These are phyloP conservation scores for Acomys russatus DNA, from an alignment of 2,797 vertebrate genomes.

Conservation along the genomic window DNA sequence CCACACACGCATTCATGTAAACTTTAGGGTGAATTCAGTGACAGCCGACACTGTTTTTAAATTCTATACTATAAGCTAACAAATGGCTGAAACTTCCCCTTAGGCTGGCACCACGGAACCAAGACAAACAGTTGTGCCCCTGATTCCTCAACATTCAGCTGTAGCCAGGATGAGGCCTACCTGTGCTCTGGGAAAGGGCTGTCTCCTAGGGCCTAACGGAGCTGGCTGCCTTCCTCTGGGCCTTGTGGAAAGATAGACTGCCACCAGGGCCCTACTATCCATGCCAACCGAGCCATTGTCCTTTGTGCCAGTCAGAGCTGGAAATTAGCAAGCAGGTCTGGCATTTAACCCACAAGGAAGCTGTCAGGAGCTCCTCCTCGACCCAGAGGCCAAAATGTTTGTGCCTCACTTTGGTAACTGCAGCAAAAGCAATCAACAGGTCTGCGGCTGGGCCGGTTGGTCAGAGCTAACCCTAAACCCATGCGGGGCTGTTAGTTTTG, in stretches of 20 bases:
- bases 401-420: not conserved
- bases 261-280: rapidly evolving
- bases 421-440: not conserved
- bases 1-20: not conserved
- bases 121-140: not conserved
- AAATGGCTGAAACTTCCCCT: not conserved
- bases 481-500: not conserved
- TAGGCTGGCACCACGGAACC: not conserved
- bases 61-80: not conserved
- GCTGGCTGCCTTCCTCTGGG: not conserved
- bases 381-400: not conserved
- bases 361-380: not conserved
- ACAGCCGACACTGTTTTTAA: not conserved
- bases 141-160: not conserved
- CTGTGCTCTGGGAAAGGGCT: not conserved
- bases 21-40: not conserved
- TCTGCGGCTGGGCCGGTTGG: not conserved
- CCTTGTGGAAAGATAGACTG: not conserved
- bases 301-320: not conserved
- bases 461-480: not conserved
- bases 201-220: not conserved
- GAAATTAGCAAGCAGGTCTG: not conserved
- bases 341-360: not conserved
- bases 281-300: rapidly evolving
- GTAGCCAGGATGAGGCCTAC: not conserved